Conservation (phyloP, 2,797 vertebrate genomes). For the Chelidonichthys spinosus region DNA sequence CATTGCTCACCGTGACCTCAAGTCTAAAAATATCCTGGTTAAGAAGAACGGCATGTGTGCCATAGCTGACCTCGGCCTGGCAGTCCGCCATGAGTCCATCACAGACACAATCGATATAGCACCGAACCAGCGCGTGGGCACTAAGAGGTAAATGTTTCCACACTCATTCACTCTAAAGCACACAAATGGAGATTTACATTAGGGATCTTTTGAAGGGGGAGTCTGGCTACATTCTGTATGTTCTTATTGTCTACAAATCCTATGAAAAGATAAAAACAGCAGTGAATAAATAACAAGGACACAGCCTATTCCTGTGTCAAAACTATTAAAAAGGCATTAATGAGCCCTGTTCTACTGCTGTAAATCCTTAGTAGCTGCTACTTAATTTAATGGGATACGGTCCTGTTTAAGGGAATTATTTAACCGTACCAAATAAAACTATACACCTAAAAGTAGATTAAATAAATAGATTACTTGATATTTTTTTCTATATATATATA, state of each 20-base stretch:
- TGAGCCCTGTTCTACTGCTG: not conserved
- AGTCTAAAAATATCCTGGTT: slow-evolving; percentile 99
- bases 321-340: not conserved
- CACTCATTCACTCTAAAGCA: not conserved
- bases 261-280: not conserved
- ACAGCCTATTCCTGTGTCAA: not conserved
- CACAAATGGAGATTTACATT: not conserved
- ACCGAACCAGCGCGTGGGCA: slow-evolving; percentile 97
- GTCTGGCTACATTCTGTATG: not conserved
- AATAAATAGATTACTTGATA: too few species aligned
- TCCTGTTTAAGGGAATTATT: not conserved
- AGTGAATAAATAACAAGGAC: not conserved
- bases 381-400: not conserved
- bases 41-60: slow-evolving; percentile 98
- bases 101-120: slow-evolving; percentile 99
- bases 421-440: not conserved
- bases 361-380: not conserved
- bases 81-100: slow-evolving; percentile 95
- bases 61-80: slow-evolving; percentile 97
- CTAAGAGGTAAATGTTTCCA: slow-evolving; percentile 88
- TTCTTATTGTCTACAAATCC: not conserved
- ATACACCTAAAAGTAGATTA: too few species aligned
- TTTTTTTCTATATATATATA: too few species aligned
- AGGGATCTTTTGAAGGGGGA: not conserved
- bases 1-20: slow-evolving; percentile 97